Evolutionary conservation across 1,140 invertebrate species (phyloP).

Genomic region (Trichonephila clavipes): DNA sequence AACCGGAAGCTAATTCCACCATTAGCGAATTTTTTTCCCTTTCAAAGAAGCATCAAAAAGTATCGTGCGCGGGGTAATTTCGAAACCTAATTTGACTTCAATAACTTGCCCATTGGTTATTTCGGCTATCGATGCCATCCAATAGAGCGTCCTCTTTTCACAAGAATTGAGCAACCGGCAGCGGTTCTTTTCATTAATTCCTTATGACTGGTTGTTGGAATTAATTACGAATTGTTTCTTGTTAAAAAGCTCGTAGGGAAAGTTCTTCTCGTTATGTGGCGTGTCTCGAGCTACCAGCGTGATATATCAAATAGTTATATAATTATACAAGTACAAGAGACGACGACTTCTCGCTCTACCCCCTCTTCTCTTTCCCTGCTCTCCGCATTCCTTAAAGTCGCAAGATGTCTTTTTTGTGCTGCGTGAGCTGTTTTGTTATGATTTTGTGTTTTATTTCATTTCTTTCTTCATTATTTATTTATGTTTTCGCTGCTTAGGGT

Average conservation of each 20-base stretch:
- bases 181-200: slow-evolving; percentile 35
- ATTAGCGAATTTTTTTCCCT: not conserved
- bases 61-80: not conserved
- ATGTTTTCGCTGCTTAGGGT: slow-evolving; percentile 2
- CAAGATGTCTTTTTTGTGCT: slow-evolving; percentile 44
- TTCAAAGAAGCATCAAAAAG: not conserved
- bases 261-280: not conserved
- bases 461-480: slow-evolving; percentile 21
- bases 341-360: slow-evolving; percentile 12
- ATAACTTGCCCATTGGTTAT: slow-evolving; percentile 3
- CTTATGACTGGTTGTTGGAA: slow-evolving; percentile 47
- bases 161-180: not conserved
- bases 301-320: slow-evolving; percentile 53
- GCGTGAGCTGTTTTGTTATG: slow-evolving; percentile 14
- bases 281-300: slow-evolving; percentile 19
- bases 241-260: not conserved
- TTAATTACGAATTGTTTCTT: slow-evolving; percentile 47
- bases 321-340: slow-evolving; percentile 25
- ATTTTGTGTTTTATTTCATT: slow-evolving; percentile 26
- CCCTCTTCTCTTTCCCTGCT: not conserved
- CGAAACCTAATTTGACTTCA: not conserved
- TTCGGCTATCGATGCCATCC: not conserved
- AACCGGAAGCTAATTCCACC: not conserved
- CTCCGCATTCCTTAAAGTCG: slow-evolving; percentile 59
- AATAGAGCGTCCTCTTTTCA: not conserved